A percentile compares a stretch with the other conserved stretches of the same genome.
phyloP scores from a whole-genome alignment of 2,113 vertebrate genomes.

The Panthera tigris region DNA sequence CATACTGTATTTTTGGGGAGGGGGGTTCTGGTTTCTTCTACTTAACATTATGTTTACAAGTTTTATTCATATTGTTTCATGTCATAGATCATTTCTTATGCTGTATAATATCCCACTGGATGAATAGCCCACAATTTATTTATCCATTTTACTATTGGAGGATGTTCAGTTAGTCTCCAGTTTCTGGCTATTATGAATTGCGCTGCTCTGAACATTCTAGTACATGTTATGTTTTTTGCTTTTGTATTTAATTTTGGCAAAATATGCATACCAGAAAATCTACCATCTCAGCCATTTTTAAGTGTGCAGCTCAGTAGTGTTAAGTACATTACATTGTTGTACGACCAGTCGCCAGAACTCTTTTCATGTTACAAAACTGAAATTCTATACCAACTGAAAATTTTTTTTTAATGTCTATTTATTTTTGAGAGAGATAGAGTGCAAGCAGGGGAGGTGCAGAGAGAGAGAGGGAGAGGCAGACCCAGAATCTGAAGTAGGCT shows the following conservation, averaged over 20 bases:
- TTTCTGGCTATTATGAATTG: not conserved
- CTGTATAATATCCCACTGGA: not conserved
- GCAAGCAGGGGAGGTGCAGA: no score
- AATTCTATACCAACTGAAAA: not conserved
- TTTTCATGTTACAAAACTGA: conserved; percentile 7
- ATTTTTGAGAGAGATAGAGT: no score
- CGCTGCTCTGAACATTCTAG: not conserved
- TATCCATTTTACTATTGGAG: not conserved
- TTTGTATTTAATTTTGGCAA: not conserved
- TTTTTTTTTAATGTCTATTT: no score
- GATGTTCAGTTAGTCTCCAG: not conserved
- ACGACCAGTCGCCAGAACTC: not conserved
- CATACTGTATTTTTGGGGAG: not conserved
- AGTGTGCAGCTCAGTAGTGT: not conserved
- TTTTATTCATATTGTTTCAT: not conserved
- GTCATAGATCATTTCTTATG: not conserved
- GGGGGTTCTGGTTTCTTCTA: not conserved
- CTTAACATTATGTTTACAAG: not conserved
- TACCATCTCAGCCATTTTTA: not conserved
- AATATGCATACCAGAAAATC: not conserved
- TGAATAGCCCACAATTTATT: not conserved
- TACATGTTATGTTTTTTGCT: not conserved
- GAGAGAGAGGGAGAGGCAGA: no score
- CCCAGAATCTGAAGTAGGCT: no score
- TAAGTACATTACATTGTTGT: not conserved